phyloP scores from a whole-genome alignment of 37 sponge, comb jelly and placozoan genomes.

The Ianthella basta region DNA sequence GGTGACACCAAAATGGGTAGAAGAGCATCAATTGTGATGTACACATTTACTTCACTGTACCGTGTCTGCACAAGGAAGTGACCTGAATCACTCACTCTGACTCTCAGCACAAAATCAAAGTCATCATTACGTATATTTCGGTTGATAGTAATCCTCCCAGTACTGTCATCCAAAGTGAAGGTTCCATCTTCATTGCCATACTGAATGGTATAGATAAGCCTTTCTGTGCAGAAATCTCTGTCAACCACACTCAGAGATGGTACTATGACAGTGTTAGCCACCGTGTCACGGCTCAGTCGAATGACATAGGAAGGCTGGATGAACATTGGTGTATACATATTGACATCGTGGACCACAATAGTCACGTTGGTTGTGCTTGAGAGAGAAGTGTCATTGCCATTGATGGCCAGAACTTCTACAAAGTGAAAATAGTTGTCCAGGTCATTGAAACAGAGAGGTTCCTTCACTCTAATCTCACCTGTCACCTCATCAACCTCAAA shows the following conservation, averaged over 20 bases:
- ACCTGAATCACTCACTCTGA: slow-evolving; percentile 64
- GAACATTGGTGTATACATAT: slow-evolving; percentile 66
- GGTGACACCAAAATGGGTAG: slow-evolving; percentile 60
- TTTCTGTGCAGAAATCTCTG: slow-evolving; percentile 64
- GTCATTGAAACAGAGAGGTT: slow-evolving; percentile 45
- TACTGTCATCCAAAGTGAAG: slow-evolving; percentile 55
- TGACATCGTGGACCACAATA: slow-evolving; percentile 58
- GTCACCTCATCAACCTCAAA: slow-evolving; percentile 44
- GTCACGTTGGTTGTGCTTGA: slow-evolving; percentile 33
- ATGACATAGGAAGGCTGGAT: slow-evolving; percentile 69
- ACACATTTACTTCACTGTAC: slow-evolving; percentile 35
- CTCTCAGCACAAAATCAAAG: slow-evolving; percentile 48
- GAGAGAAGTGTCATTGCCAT: slow-evolving; percentile 20
- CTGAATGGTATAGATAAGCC: slow-evolving; percentile 43
- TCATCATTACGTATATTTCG: slow-evolving; percentile 49
- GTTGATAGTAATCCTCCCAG: slow-evolving; percentile 54
- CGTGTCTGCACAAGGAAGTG: slow-evolving; percentile 28
- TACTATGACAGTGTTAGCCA: slow-evolving; percentile 47
- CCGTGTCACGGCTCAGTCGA: slow-evolving; percentile 38
- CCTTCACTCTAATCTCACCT: slow-evolving; percentile 44
- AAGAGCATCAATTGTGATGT: slow-evolving; percentile 62
- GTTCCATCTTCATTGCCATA: slow-evolving; percentile 49
- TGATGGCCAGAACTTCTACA: slow-evolving; percentile 51
- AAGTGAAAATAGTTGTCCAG: slow-evolving; percentile 22
- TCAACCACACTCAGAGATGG: slow-evolving; percentile 54